Conservation (phyloP, 2,113 vertebrate species). For the Corythornis madagascariensis region DNA sequence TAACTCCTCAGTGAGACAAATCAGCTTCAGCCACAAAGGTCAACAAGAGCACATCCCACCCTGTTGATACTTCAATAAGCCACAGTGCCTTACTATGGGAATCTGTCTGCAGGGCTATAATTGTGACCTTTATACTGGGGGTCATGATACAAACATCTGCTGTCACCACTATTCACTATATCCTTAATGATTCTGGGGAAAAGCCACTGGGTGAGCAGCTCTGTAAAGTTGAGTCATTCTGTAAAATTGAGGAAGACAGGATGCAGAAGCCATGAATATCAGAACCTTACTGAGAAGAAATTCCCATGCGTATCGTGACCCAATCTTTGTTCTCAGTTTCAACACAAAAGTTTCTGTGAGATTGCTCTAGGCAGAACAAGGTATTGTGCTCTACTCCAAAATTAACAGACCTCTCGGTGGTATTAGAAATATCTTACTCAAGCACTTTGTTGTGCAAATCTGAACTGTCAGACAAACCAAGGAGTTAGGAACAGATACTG, state of each 20-base stretch:
- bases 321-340: not conserved
- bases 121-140: not conserved
- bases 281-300: not conserved
- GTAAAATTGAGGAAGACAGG: not conserved
- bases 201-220: not conserved
- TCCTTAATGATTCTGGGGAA: not conserved
- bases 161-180: not conserved
- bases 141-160: not conserved
- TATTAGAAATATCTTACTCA: not conserved
- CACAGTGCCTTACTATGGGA: not conserved
- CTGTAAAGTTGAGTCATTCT: too few species aligned
- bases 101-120: not conserved
- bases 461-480: not conserved
- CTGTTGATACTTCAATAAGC: accelerated
- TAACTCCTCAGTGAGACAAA: not conserved
- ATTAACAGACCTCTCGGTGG: not conserved
- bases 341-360: not conserved
- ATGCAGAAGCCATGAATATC: not conserved
- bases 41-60: not conserved
- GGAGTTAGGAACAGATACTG: not conserved
- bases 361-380: not conserved
- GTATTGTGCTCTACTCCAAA: not conserved
- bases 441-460: not conserved
- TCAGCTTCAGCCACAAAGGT: not conserved
- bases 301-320: accelerated